Evolutionary conservation across 2,797 vertebrate genomes (phyloP).

Genomic region (Pseudomugil tenellus): DNA sequence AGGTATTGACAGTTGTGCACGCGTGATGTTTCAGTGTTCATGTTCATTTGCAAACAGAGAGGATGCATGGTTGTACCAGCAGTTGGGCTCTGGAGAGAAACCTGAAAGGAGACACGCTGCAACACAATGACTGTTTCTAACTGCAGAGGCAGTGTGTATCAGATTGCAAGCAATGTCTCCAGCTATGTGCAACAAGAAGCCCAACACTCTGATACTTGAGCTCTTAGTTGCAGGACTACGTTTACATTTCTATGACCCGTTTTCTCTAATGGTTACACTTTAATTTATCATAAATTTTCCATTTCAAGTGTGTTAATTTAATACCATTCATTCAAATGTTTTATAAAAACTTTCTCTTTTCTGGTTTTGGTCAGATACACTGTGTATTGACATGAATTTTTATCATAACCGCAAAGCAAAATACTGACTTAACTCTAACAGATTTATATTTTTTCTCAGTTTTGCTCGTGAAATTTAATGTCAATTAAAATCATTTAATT

Average conservation of each 20-base stretch:
- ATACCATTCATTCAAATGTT: too few species aligned
- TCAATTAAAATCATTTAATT: too few species aligned
- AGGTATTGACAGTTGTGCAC: too few species aligned
- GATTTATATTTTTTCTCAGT: too few species aligned
- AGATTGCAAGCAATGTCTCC: conserved; percentile 22
- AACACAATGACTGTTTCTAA: conserved; percentile 42
- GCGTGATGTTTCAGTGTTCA: not conserved
- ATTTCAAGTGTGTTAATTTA: too few species aligned
- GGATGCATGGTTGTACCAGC: not conserved
- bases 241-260: conserved; percentile 19
- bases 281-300: not conserved
- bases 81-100: conserved; percentile 5
- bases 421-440: too few species aligned
- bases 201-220: conserved; percentile 19
- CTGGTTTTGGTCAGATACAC: too few species aligned
- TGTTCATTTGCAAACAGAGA: not conserved
- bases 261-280: not conserved
- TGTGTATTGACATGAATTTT: too few species aligned
- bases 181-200: conserved; percentile 32
- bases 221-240: not conserved
- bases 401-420: too few species aligned
- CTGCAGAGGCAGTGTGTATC: conserved; percentile 25
- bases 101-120: conserved; percentile 38
- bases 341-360: too few species aligned
- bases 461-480: too few species aligned